Conservation (phyloP, 2,888 invertebrate species). For the Fragum fragum region DNA sequence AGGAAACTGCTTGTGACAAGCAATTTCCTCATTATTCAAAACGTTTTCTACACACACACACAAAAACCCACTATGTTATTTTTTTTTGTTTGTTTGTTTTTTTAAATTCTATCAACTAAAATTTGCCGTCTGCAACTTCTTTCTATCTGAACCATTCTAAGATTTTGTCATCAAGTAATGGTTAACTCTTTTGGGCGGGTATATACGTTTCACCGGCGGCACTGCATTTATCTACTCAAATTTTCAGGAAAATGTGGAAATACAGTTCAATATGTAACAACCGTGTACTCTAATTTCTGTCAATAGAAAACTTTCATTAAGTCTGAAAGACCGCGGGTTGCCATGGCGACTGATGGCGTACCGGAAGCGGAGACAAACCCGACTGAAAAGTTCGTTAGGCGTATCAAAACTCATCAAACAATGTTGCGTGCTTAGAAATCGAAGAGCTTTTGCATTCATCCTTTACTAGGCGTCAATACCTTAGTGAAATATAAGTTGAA, state of each 20-base stretch:
- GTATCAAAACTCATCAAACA: constrained; percentile 71
- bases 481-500: neutral
- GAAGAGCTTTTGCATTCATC: constrained; percentile 45
- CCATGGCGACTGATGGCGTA: constrained; percentile 66
- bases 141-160: too few species aligned
- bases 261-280: constrained; percentile 69
- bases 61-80: too few species aligned
- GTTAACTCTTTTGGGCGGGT: neutral
- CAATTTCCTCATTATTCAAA: too few species aligned
- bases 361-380: constrained; percentile 69
- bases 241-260: constrained; percentile 60
- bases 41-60: too few species aligned
- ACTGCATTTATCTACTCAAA: constrained; percentile 41
- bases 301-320: constrained; percentile 71
- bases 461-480: neutral
- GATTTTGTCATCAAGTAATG: too few species aligned
- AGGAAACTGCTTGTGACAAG: too few species aligned
- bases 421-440: constrained; percentile 68
- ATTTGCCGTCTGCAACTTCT: too few species aligned
- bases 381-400: constrained; percentile 69
- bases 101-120: too few species aligned
- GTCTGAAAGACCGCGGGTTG: constrained; percentile 61
- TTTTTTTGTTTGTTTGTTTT: too few species aligned
- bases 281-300: constrained; percentile 61
- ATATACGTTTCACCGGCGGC: constrained; percentile 20